Conservation (phyloP, 2,797 vertebrate species). For the Chelon labrosus region DNA sequence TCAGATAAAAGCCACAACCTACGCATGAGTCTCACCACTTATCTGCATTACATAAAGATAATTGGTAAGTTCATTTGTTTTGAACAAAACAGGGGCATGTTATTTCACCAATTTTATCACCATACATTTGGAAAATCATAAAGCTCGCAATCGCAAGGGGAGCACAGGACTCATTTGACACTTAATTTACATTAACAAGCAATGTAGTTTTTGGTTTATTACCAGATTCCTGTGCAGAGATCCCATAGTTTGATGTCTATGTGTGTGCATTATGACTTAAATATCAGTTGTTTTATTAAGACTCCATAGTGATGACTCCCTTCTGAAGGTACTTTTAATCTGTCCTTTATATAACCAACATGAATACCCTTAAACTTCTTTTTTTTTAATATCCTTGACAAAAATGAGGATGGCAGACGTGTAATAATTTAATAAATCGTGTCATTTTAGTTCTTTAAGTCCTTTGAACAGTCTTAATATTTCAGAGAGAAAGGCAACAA, state of each 20-base stretch:
- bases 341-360: constrained; percentile 1
- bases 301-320: neutral
- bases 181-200: neutral
- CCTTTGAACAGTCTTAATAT: constrained; percentile 49
- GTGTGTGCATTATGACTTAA: neutral
- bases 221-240: neutral
- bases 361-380: neutral
- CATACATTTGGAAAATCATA: neutral
- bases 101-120: constrained; percentile 7
- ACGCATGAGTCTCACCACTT: constrained; percentile 33
- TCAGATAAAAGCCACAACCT: constrained; percentile 57
- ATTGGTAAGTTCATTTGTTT: constrained; percentile 47
- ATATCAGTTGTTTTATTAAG: neutral
- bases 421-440: constrained; percentile 58
- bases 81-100: neutral
- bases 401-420: constrained; percentile 23
- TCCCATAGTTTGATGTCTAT: neutral
- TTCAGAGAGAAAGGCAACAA: constrained; percentile 16
- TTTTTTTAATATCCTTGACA: constrained; percentile 17
- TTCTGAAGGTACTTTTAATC: constrained; percentile 16
- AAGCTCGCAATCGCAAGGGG: neutral
- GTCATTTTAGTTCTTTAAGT: constrained; percentile 50
- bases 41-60: constrained; percentile 50
- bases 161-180: neutral
- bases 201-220: neutral